Conservation (phyloP, 2,888 invertebrate species). For the Erebia epiphron region DNA sequence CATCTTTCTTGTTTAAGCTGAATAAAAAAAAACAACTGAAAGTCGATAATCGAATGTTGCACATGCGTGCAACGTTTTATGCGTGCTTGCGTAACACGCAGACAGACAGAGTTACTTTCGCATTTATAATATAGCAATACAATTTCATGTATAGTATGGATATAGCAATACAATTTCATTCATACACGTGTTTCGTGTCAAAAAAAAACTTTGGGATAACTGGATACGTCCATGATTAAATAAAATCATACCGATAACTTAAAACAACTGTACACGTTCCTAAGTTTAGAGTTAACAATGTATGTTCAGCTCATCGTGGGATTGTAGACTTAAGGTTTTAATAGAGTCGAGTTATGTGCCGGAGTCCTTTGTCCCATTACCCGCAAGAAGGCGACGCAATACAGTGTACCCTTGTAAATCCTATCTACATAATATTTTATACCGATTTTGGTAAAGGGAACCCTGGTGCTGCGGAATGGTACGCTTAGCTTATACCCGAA, state of each 20-base stretch:
- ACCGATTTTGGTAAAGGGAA: background rate
- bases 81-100: too few species aligned
- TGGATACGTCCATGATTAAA: background rate
- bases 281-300: background rate
- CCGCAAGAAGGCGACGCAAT: background rate
- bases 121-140: too few species aligned
- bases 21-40: too few species aligned
- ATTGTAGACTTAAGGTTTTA: background rate
- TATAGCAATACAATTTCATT: too few species aligned
- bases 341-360: constrained; percentile 4
- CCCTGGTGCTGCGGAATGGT: background rate
- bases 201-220: too few species aligned
- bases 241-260: background rate
- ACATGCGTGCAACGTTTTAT: too few species aligned
- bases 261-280: constrained; percentile 1
- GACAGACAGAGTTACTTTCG: too few species aligned
- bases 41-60: too few species aligned
- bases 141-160: too few species aligned
- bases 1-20: too few species aligned
- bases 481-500: background rate
- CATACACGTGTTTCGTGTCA: too few species aligned
- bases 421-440: constrained; percentile 1
- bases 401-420: constrained; percentile 5
- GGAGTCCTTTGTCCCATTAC: constrained; percentile 7
- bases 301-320: background rate